phyloP scores from a whole-genome alignment of 2,797 vertebrate species.

The Allobates femoralis region DNA sequence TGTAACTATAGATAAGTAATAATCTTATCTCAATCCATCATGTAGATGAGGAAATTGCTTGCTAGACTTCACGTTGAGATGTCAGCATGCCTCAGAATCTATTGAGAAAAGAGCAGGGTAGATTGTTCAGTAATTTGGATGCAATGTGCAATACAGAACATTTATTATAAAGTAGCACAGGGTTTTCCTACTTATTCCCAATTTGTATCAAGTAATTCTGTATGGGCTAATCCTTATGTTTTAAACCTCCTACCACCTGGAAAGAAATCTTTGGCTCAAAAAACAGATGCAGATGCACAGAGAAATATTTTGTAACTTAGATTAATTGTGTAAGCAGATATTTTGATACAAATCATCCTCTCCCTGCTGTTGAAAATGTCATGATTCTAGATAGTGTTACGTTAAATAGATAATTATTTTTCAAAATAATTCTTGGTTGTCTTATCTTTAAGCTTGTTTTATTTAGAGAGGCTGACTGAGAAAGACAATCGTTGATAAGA shows the following conservation, averaged over 20 bases:
- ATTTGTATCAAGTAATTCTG: not conserved
- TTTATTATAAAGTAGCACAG: not conserved
- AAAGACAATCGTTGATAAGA: not conserved
- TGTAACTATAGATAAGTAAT: slow-evolving; percentile 51
- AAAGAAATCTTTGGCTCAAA: not conserved
- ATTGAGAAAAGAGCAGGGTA: not conserved
- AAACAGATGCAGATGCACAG: not conserved
- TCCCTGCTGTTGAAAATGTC: not conserved
- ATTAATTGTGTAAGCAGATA: not conserved
- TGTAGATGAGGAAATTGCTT: slow-evolving; percentile 55
- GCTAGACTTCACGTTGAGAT: slow-evolving; percentile 24
- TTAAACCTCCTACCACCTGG: not conserved
- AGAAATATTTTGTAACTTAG: not conserved
- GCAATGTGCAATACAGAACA: not conserved
- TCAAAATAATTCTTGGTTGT: not conserved
- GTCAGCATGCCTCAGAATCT: slow-evolving; percentile 21
- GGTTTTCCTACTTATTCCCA: slow-evolving; percentile 7
- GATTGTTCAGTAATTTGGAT: slow-evolving; percentile 46
- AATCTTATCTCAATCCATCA: slow-evolving; percentile 52
- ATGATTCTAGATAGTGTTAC: not conserved
- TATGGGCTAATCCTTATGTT: not conserved
- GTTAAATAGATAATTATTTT: not conserved
- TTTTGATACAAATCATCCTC: slow-evolving; percentile 5
- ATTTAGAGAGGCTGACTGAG: not conserved
- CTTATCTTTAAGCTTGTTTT: not conserved